These are phyloP conservation scores for Eurosta solidaginis DNA, from an alignment of 1,140 invertebrate genomes.

Conservation along the genomic window DNA sequence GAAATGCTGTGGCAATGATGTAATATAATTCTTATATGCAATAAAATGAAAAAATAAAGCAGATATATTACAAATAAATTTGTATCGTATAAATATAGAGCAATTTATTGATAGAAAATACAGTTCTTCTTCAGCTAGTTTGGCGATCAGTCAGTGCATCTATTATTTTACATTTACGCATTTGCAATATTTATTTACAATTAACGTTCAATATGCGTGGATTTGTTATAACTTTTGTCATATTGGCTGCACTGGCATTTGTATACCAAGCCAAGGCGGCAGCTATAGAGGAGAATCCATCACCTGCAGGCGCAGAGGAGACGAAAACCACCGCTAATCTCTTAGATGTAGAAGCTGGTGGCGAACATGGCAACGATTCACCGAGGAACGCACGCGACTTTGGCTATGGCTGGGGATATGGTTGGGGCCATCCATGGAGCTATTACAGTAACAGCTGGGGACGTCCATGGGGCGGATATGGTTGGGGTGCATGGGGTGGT, in stretches of 20 bases:
- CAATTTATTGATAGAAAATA: background rate
- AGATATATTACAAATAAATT: background rate
- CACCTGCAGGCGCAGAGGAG: background rate
- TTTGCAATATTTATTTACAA: background rate
- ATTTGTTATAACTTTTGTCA: background rate
- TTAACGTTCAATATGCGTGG: background rate
- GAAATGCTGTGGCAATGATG: background rate
- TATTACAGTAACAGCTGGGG: constrained; percentile 6
- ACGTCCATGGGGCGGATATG: background rate
- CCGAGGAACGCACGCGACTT: background rate
- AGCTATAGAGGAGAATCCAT: background rate
- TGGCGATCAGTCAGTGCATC: background rate
- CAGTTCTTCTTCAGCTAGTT: background rate
- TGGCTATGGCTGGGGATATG: constrained; percentile 1
- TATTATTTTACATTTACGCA: background rate
- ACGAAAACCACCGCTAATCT: background rate
- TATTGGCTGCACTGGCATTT: background rate
- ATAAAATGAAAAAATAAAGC: background rate
- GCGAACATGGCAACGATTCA: background rate
- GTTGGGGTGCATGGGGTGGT: constrained; percentile 2
- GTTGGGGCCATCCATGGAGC: constrained; percentile 4
- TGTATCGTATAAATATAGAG: constrained; percentile 6
- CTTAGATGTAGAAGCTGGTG: background rate
- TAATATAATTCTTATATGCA: background rate
- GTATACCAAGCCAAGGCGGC: background rate